Percentiles rank a stretch among this genome's conserved stretches.
Conservation (phyloP, 2,113 vertebrate genomes). For the Brachypteracias leptosomus region DNA sequence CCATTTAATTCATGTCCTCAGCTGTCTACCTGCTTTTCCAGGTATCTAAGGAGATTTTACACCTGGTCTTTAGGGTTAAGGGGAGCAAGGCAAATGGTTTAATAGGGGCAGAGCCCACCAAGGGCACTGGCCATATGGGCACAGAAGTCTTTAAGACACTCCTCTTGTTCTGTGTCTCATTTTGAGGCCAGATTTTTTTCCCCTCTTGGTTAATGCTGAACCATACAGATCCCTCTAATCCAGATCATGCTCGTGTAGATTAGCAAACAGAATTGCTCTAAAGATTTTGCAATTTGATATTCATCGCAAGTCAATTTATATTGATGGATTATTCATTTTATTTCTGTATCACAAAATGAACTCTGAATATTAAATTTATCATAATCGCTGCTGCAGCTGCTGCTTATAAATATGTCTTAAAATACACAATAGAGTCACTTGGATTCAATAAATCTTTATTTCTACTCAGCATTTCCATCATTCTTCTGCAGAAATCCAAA, state of each 20-base stretch:
- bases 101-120: neutral
- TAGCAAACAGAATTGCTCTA: conserved; percentile 24
- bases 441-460: conserved; percentile 44
- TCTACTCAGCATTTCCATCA: conserved; percentile 32
- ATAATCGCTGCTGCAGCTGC: conserved; percentile 56
- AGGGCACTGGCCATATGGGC: neutral
- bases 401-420: conserved; percentile 62
- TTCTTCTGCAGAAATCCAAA: conserved; percentile 10
- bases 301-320: conserved; percentile 59
- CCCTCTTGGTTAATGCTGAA: conserved; percentile 19
- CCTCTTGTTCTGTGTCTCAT: neutral
- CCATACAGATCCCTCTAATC: conserved; percentile 55
- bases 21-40: neutral
- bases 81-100: neutral
- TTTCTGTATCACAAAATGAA: conserved; percentile 61
- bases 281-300: conserved; percentile 52
- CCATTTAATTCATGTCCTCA: neutral
- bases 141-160: neutral
- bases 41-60: neutral
- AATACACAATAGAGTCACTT: conserved; percentile 32
- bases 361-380: conserved; percentile 63
- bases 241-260: conserved; percentile 27
- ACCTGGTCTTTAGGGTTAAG: neutral
- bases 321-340: conserved; percentile 63
- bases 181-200: conserved; percentile 15